Evolutionary conservation across 2,113 vertebrate genomes (phyloP), one percentile per base, ranked within the genome.

Genomic region (Paralichthys olivaceus): DNA sequence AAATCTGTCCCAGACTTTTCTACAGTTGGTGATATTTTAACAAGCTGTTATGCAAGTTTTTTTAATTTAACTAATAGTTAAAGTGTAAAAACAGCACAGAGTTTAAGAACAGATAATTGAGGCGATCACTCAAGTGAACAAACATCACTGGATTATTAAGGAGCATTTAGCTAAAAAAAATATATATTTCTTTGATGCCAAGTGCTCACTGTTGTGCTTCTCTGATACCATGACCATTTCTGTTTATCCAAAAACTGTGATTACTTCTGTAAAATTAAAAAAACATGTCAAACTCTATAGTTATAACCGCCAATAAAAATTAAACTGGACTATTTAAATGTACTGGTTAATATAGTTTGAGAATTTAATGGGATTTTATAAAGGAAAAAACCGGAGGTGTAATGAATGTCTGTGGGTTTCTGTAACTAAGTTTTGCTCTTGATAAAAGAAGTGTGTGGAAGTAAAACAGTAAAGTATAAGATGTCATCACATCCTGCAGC

Each of bases 111-210:
- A 62, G 61, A 74, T 0, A 20, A 69, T 70, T 23, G 60, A 43
- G n/a, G 25, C 53, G 65, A 56, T n/a, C 67, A 69, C 25, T 73
- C 32, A 40, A 72, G 43, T 20, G 49, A 65, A 54, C 54, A 72
- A 60, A 57, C 66, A 54, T 45, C 54, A 82, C 80, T 67, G 28
- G 34, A 80, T 86, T 71, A 67, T 49, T 71, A 49, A 37, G 19
- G 43, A 49, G 60, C 4, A 3, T 14, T 53, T 26, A 54, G 34
- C 25, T 57, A 55, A n/a, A 77, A 70, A 74, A 67, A 2, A 5
- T n/a, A n/a, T n/a, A 51, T 7, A n/a, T 22, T 15, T 34, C 7
- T 55, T 40, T 64, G n/a, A 51, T 70, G 71, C 37, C 23, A 63
- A 66, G 22, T 47, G 51, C 53, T 81, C 55, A 49, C 15, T 32